These are phyloP conservation scores for Agelaius tricolor DNA, from an alignment of 2,113 vertebrate genomes.

Conservation along the genomic window DNA sequence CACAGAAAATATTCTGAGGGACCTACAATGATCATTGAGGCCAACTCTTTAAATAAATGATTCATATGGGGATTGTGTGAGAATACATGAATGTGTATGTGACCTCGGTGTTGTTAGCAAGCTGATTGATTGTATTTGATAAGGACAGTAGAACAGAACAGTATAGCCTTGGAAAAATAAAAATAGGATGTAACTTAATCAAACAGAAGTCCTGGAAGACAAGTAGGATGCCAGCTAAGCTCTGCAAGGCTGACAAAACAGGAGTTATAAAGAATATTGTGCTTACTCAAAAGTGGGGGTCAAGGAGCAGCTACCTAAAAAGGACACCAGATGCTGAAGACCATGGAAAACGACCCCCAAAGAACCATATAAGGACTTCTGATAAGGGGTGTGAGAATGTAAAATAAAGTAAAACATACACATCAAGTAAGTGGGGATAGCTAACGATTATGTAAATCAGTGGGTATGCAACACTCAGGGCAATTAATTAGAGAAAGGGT, in stretches of 20 bases:
- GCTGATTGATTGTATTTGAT: neutral
- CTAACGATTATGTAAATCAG: accelerated
- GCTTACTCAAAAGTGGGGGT: neutral
- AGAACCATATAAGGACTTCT: neutral
- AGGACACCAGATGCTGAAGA: neutral
- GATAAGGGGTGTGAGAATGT: neutral
- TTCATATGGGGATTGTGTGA: neutral
- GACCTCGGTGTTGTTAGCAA: neutral
- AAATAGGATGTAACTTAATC: neutral
- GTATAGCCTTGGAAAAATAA: neutral
- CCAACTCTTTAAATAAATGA: neutral
- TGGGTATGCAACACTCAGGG: neutral
- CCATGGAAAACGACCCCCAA: neutral
- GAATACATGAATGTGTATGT: accelerated
- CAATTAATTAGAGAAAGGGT: neutral
- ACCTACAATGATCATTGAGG: too few relatives aligned
- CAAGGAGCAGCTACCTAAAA: neutral
- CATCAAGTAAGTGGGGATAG: neutral
- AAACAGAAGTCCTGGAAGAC: neutral
- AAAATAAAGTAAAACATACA: neutral
- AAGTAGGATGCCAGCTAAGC: neutral
- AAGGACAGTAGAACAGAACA: neutral
- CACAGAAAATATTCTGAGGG: neutral
- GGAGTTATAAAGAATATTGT: neutral
- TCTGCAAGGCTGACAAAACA: neutral